phyloP scores from a whole-genome alignment of 2,888 invertebrate species.

The Ceratothoa steindachneri region DNA sequence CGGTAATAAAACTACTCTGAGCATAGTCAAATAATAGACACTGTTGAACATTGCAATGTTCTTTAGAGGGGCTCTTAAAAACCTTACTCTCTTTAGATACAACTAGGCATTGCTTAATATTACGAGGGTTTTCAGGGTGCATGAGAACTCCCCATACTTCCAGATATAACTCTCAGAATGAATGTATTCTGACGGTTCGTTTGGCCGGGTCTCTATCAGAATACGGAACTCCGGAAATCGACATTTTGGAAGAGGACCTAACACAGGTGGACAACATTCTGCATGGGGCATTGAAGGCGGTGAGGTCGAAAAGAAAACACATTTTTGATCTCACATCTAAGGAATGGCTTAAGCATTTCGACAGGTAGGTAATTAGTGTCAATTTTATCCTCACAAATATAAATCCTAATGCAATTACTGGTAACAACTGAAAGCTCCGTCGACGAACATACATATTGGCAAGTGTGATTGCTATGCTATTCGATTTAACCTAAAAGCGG shows the following conservation, averaged over 20 bases:
- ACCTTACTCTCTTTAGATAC: too few relatives aligned
- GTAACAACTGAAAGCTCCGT: too few relatives aligned
- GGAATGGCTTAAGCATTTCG: slow-evolving; percentile 43
- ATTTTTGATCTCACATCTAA: slow-evolving; percentile 40
- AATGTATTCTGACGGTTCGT: background rate
- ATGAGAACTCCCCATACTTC: too few relatives aligned
- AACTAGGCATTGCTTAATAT: too few relatives aligned
- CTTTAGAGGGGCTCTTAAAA: too few relatives aligned
- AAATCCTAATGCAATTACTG: background rate
- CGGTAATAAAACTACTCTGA: too few relatives aligned
- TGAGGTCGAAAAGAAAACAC: slow-evolving; percentile 19
- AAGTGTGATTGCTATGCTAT: too few relatives aligned
- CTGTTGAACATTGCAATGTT: too few relatives aligned
- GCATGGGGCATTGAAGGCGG: slow-evolving; percentile 27
- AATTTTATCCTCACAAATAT: background rate
- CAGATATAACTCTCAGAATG: slow-evolving; percentile 14
- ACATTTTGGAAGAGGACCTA: slow-evolving; percentile 36
- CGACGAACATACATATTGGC: too few relatives aligned
- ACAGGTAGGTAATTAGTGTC: slow-evolving; percentile 17
- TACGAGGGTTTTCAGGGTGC: too few relatives aligned
- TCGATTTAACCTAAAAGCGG: too few relatives aligned
- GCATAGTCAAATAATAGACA: too few relatives aligned
- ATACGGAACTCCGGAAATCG: slow-evolving; percentile 29
- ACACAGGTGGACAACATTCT: slow-evolving; percentile 31
- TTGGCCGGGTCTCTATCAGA: background rate